A percentile compares a stretch with the other conserved stretches of the same genome.
These are phyloP conservation scores for Anguilla obscura DNA, from an alignment of 2,797 vertebrate genomes.

Conservation along the genomic window DNA sequence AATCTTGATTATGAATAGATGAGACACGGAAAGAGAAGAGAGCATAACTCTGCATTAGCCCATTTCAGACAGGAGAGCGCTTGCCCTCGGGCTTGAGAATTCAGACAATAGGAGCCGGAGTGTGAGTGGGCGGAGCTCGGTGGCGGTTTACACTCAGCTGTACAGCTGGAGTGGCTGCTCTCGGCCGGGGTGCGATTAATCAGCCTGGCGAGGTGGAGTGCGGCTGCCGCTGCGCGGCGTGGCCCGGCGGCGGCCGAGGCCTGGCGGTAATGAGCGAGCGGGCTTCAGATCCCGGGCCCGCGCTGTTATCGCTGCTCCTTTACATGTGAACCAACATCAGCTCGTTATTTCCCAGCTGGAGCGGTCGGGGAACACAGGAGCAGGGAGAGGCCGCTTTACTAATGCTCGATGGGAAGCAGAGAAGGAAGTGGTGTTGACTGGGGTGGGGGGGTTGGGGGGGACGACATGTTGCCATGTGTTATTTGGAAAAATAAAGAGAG, in stretches of 20 bases:
- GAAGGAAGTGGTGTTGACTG: background rate
- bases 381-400: background rate
- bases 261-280: conserved; percentile 18
- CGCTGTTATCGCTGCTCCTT: background rate
- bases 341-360: conserved; percentile 17
- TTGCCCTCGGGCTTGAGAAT: background rate
- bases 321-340: background rate
- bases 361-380: background rate
- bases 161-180: background rate
- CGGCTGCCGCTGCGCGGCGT: background rate
- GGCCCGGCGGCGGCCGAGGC: too few species aligned
- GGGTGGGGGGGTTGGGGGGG: background rate
- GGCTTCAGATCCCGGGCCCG: background rate
- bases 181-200: conserved; percentile 20
- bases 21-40: background rate
- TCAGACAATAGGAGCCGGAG: background rate
- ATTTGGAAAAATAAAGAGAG: background rate
- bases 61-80: background rate
- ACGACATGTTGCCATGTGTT: background rate
- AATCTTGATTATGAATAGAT: background rate
- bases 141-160: background rate
- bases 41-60: background rate
- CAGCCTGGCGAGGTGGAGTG: background rate
- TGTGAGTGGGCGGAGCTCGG: background rate
- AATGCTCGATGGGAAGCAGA: background rate